These are phyloP conservation scores for Malacoraja senta DNA, from an alignment of 2,797 vertebrate species.

Conservation along the genomic window DNA sequence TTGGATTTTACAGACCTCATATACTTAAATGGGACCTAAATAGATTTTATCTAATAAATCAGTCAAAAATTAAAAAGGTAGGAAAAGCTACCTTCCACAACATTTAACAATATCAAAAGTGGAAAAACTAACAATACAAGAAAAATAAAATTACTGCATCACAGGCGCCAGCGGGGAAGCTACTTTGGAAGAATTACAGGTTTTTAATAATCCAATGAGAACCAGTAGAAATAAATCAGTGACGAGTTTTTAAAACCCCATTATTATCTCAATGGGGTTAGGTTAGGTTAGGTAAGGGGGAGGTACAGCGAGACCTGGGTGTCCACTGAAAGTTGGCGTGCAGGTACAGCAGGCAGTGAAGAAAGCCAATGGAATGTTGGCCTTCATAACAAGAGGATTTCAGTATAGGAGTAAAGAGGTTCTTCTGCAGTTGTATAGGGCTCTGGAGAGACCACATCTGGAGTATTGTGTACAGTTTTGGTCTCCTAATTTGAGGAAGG, in stretches of 20 bases:
- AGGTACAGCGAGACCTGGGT: too few species aligned
- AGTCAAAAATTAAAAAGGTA: background rate
- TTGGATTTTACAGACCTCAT: background rate
- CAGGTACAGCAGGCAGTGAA: too few species aligned
- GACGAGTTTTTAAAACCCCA: background rate
- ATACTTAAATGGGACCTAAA: background rate
- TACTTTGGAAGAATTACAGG: background rate
- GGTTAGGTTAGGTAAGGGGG: too few species aligned
- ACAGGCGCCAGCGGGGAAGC: background rate
- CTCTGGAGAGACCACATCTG: too few species aligned
- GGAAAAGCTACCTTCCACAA: background rate
- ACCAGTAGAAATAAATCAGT: background rate
- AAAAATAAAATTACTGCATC: background rate
- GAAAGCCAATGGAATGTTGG: too few species aligned
- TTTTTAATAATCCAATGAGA: background rate
- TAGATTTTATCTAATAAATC: background rate
- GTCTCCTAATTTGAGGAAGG: too few species aligned
- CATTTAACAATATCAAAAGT: background rate
- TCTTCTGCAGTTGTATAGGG: too few species aligned
- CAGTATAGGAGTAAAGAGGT: too few species aligned
- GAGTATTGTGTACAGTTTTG: too few species aligned
- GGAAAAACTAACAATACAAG: background rate
- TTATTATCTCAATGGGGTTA: too few species aligned
- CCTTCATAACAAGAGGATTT: too few species aligned
- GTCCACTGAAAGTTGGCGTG: too few species aligned